Evolutionary conservation across 2,888 invertebrate species (phyloP).

Genomic region (Morpho helenor): DNA sequence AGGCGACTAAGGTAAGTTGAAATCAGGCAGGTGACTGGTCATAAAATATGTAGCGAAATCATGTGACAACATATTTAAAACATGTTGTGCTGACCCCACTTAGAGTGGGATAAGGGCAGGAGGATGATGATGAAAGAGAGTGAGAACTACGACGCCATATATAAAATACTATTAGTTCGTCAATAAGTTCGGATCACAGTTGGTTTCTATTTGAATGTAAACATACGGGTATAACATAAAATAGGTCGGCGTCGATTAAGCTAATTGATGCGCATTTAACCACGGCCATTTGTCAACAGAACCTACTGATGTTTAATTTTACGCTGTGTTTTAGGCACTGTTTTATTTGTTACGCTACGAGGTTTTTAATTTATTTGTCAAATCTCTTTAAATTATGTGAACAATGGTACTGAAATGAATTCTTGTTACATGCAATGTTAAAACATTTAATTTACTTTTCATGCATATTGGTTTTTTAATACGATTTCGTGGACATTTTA

Average conservation of each 20-base stretch:
- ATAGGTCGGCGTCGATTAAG: slow-evolving; percentile 31
- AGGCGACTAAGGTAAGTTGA: too few species aligned
- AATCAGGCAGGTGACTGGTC: too few species aligned
- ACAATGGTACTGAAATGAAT: too few species aligned
- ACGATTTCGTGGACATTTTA: too few species aligned
- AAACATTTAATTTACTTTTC: too few species aligned
- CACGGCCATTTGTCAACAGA: slow-evolving; percentile 27
- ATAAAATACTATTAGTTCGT: slow-evolving; percentile 15
- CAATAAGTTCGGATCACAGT: slow-evolving; percentile 19
- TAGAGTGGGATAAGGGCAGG: not conserved
- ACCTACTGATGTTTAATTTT: slow-evolving; percentile 20
- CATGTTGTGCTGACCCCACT: too few species aligned
- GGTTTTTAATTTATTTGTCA: not conserved
- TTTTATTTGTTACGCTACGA: too few species aligned
- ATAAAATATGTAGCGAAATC: too few species aligned
- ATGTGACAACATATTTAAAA: too few species aligned
- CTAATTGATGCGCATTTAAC: slow-evolving; percentile 33
- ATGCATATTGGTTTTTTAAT: too few species aligned
- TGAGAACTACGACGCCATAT: not conserved
- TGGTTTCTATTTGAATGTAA: slow-evolving; percentile 15
- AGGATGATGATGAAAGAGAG: not conserved
- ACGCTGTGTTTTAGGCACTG: not conserved
- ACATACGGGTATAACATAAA: slow-evolving; percentile 8
- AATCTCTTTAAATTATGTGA: not conserved
- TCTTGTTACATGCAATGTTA: too few species aligned